A percentile compares a stretch with the other conserved stretches of the same genome.
Evolutionary conservation across 2,888 invertebrate genomes (phyloP).

Genomic region (Hydraecia micacea): DNA sequence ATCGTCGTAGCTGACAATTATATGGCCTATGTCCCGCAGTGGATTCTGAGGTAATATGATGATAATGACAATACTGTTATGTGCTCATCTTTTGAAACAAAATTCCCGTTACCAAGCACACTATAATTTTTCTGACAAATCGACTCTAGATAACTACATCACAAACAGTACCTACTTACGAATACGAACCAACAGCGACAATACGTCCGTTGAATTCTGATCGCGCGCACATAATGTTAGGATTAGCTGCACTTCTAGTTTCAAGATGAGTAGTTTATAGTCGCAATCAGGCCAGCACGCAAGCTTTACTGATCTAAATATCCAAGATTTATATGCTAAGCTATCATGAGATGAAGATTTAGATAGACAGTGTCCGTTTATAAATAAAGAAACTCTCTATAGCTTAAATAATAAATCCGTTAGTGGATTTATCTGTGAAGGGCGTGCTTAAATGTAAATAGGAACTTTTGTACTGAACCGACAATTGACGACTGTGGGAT

Average conservation of each 20-base stretch:
- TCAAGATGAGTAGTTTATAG: slow-evolving; percentile 65
- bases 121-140: slow-evolving; percentile 35
- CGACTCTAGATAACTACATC: slow-evolving; percentile 32
- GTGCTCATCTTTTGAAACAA: slow-evolving; percentile 15
- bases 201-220: slow-evolving; percentile 38
- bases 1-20: slow-evolving; percentile 25
- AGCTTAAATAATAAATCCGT: slow-evolving; percentile 52
- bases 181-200: slow-evolving; percentile 46
- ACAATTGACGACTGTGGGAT: slow-evolving; percentile 42
- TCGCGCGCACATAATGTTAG: slow-evolving; percentile 59
- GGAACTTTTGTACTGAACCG: slow-evolving; percentile 40
- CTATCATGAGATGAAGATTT: slow-evolving; percentile 64
- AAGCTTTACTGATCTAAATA: slow-evolving; percentile 65
- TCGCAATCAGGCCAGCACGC: slow-evolving; percentile 66
- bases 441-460: slow-evolving; percentile 42
- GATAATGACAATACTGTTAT: slow-evolving; percentile 39
- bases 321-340: slow-evolving; percentile 64
- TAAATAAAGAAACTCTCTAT: slow-evolving; percentile 46
- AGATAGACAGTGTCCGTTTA: slow-evolving; percentile 57
- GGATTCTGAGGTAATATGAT: slow-evolving; percentile 17
- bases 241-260: slow-evolving; percentile 63
- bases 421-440: slow-evolving; percentile 35
- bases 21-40: slow-evolving; percentile 9
- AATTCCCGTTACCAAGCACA: slow-evolving; percentile 42
- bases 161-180: slow-evolving; percentile 25